Base-by-base conservation (phyloP, 1,140 invertebrate genomes). In the Drosophila parvula region DNA sequence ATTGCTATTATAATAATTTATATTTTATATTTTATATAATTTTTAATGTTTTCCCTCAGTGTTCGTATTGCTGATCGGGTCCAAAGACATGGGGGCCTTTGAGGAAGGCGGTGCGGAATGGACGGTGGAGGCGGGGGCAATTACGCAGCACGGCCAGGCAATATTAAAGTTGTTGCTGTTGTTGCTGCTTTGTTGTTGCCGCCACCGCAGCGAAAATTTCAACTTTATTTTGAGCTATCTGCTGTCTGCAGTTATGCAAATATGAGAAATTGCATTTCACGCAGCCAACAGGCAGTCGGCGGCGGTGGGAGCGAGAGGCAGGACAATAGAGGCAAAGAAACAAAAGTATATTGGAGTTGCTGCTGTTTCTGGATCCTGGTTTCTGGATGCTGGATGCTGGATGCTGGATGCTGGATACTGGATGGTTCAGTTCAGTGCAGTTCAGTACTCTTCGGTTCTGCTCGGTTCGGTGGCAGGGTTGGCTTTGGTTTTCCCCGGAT, bases 211-310 rank as follows among this genome's bases (percentile, higher is more conserved):
- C 65, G 59, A 70, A 86, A 85, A 79, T 83, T 88, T 77, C 83
- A 86, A 86, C 83, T 86, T 86, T 86, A 86, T 86, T 86, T 86
- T 86, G 83, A 86, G 83, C 83, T 86, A 86, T 86, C 83, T 89
- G 76, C 83, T 86, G 84, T 88, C 83, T 86, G 83, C 83, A 86
- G 83, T 88, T 86, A 88, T 86, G 83, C 83, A 86, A 86, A 86
- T 86, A 86, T 86, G 83, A 89, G 84, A 86, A 86, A 86, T 86
- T 86, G 83, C 83, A 86, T 86, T 86, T 89, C 77, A 88, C 83
- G 80, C 83, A 86, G 62, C 74, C 74, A 74, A 47, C 71, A 40
- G 50, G 43, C 73, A 28, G 36, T 6, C 22, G 58, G 4, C 4
- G 14, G 28, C 18, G 32, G 32, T 16, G 7, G 16, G 28, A 16